These are phyloP conservation scores for Mastomys natalensis DNA, from an alignment of 2,113 vertebrate genomes.

Conservation along the genomic window DNA sequence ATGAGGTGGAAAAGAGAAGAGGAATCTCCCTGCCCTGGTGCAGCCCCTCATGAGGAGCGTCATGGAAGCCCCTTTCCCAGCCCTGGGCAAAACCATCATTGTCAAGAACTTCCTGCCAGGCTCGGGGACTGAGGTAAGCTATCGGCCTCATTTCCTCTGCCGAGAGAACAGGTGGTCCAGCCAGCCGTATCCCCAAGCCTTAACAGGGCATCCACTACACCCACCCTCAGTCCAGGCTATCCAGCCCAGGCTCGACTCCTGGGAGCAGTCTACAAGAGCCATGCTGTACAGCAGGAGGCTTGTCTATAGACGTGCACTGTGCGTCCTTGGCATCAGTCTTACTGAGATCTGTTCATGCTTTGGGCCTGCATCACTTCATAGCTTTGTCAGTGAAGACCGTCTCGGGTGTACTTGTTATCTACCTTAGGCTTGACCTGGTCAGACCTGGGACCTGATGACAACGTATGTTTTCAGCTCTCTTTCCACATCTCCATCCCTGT, in stretches of 20 bases:
- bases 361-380: background rate
- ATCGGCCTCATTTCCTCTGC: background rate
- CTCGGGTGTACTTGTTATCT: background rate
- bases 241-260: background rate
- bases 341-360: background rate
- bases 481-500: background rate
- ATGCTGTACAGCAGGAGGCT: accelerated
- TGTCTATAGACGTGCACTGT: background rate
- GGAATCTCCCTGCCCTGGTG: constrained; percentile 98
- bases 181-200: background rate
- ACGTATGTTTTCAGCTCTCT: background rate
- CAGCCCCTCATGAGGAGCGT: constrained; percentile 99
- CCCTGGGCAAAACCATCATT: constrained; percentile 94
- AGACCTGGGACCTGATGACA: background rate
- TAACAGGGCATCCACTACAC: background rate
- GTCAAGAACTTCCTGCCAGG: constrained; percentile 98
- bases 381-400: background rate
- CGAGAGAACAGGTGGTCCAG: background rate
- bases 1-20: constrained; percentile 97
- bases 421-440: background rate
- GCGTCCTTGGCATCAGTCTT: background rate
- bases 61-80: constrained; percentile 98
- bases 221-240: background rate
- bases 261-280: background rate
- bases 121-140: constrained; percentile 95